Evolutionary conservation across 2,888 invertebrate genomes (phyloP), one percentile per base, ranked within the genome.

Genomic region (Thera obeliscata): DNA sequence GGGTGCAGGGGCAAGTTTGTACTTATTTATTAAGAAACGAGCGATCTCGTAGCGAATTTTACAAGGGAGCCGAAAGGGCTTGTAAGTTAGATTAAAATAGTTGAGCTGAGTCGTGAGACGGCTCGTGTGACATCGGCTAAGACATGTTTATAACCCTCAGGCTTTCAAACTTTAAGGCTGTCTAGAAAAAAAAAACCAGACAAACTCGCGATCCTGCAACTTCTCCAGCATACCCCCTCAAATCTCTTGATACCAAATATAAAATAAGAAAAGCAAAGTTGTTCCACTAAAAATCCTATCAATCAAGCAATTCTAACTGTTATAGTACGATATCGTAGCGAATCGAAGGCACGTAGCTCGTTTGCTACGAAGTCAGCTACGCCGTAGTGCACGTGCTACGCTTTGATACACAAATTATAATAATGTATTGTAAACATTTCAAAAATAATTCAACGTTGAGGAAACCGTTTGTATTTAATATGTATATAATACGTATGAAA

Each of bases 41-140:
- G 85, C 83, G 82, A 81, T 83, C 78, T 82, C 76, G 76, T 80
- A 75, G 79, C 78, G 81, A 85, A 86, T 86, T 87, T 87, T 84
- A 83, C 85, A 84, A 85, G 84, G 78, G 78, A 79, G 79, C 78
- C 74, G 73, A 78, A 80, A 82, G 81, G 84, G 78, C 75, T 76
- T 71, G 64, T 80, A 87, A 87, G 81, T 88, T 88, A 87, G 86
- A 89, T 89, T 89, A 89, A 89, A 89, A 89, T 89, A 88, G 89
- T 89, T 89, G 78, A 66, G 74, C 77, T 74, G 81, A 82, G 77
- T 81, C 78, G 75, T 66, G 77, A 70, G 69, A 75, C 73, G 74
- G 71, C 75, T 76, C 78, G 64, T 81, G 77, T 82, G 84, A 84
- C 82, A 81, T 75, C 57, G 60, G 60, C 65, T 52, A 61, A 71